phyloP scores from a whole-genome alignment of 1,140 invertebrate species.

The Muscidifurax raptorellus region DNA sequence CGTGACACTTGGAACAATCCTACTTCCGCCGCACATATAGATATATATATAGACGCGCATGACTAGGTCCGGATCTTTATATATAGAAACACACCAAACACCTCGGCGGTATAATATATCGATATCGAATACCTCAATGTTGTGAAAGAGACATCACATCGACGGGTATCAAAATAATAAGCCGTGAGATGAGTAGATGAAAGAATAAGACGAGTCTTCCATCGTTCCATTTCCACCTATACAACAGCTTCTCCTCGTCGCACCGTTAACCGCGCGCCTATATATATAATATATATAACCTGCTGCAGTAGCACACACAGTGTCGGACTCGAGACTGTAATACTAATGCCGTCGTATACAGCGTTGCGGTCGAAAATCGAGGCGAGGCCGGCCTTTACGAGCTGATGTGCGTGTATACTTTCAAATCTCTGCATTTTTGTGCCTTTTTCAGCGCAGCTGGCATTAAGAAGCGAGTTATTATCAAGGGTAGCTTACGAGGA shows the following conservation, averaged over 20 bases:
- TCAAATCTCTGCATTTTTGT: background rate
- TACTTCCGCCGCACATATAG: background rate
- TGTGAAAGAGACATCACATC: background rate
- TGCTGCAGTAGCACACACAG: background rate
- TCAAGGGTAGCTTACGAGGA: too few relatives aligned
- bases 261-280: slow-evolving; percentile 37
- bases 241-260: background rate
- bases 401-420: background rate
- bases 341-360: background rate
- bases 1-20: background rate
- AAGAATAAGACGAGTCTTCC: background rate
- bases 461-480: too few relatives aligned
- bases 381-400: background rate
- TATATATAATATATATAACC: too few relatives aligned
- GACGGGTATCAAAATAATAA: slow-evolving; percentile 4
- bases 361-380: background rate
- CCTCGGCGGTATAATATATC: background rate
- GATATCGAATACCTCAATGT: background rate
- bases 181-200: background rate
- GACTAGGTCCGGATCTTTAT: background rate
- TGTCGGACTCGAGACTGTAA: too few relatives aligned
- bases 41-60: background rate
- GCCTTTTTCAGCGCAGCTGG: too few relatives aligned
- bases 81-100: too few relatives aligned
- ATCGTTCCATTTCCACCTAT: slow-evolving; percentile 37